These are phyloP conservation scores for Lagopus leucura DNA, from an alignment of 2,113 vertebrate genomes.

Conservation along the genomic window DNA sequence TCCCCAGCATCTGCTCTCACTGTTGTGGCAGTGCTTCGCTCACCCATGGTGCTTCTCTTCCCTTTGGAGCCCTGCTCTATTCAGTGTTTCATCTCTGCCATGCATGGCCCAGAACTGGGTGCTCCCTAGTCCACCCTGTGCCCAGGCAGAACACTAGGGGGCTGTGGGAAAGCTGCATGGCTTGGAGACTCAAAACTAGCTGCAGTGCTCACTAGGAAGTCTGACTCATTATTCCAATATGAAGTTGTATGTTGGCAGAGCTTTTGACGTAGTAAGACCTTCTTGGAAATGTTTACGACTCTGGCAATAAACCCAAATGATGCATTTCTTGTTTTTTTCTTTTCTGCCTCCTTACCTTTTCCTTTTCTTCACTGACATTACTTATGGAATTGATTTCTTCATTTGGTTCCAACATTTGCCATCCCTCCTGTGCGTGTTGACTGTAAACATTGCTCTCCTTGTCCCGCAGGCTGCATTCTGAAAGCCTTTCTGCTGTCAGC, in stretches of 20 bases:
- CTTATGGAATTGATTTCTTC: background rate
- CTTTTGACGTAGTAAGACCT: background rate
- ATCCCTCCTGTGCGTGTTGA: background rate
- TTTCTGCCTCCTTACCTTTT: background rate
- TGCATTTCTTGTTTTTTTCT: background rate
- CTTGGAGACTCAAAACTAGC: background rate
- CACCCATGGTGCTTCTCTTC: background rate
- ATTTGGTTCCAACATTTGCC: background rate
- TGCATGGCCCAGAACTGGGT: background rate
- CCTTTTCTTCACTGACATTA: background rate
- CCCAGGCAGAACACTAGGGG: no score
- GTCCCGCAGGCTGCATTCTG: background rate
- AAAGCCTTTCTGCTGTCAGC: background rate
- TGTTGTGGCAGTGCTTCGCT: accelerated
- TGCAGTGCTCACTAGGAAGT: background rate
- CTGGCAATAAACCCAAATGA: background rate
- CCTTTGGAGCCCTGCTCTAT: background rate
- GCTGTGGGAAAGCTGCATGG: background rate
- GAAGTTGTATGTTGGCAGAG: background rate
- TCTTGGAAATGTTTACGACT: background rate
- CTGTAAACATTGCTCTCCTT: background rate
- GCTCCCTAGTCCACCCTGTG: accelerated
- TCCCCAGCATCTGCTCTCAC: background rate
- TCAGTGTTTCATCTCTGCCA: background rate
- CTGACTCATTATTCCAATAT: background rate